phyloP scores from a whole-genome alignment of 2,888 invertebrate genomes.

The Ectemnius lituratus region DNA sequence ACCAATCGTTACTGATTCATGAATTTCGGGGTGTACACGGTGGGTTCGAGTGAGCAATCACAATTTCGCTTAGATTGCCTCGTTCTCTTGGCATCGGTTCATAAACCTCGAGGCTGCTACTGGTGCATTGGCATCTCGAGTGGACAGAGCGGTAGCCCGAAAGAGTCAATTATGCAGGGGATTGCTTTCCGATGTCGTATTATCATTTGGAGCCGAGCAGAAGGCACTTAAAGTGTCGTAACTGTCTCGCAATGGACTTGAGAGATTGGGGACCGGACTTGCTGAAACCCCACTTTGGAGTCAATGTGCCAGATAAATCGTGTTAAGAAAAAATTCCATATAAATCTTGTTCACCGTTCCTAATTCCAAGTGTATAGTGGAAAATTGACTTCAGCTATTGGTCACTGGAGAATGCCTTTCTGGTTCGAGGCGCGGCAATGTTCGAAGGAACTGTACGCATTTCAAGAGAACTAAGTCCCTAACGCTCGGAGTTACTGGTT shows the following conservation, averaged over 20 bases:
- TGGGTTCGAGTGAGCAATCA: neutral
- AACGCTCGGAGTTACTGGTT: conserved; percentile 24
- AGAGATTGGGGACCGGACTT: neutral
- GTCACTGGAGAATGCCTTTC: too few relatives aligned
- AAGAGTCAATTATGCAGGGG: conserved; percentile 35
- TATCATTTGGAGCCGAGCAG: conserved; percentile 6
- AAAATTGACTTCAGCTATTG: too few relatives aligned
- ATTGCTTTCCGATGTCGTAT: conserved; percentile 15
- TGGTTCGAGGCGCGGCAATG: too few relatives aligned
- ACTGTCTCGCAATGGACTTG: neutral
- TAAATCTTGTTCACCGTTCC: too few relatives aligned
- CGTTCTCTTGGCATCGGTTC: conserved; percentile 1
- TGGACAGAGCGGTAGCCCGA: conserved; percentile 8
- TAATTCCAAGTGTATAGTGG: too few relatives aligned
- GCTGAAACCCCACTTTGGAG: neutral
- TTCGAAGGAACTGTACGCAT: too few relatives aligned
- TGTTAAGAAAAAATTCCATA: too few relatives aligned
- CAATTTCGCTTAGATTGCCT: neutral
- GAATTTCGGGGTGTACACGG: conserved; percentile 20
- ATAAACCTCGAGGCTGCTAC: conserved; percentile 32
- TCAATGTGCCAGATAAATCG: too few relatives aligned
- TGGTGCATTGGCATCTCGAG: conserved; percentile 14
- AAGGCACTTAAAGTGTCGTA: conserved; percentile 19
- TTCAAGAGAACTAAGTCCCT: too few relatives aligned
- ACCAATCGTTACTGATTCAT: conserved; percentile 27